Evolutionary conservation across 2,888 invertebrate genomes (phyloP), one percentile per base, ranked within the genome.

Genomic region (Sphaeridia pumilis): DNA sequence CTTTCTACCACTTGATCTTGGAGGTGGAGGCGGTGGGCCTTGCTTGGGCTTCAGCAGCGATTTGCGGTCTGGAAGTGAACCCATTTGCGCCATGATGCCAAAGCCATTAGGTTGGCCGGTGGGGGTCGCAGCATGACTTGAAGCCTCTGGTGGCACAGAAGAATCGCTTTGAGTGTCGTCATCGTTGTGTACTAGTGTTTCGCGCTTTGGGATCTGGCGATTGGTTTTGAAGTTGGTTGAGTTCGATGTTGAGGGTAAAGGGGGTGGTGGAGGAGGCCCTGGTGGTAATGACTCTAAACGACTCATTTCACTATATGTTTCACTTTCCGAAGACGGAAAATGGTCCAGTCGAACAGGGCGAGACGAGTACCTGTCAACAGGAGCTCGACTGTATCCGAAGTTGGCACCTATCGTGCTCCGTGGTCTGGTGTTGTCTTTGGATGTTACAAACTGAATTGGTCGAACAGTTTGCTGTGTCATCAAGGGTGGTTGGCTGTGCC

Each of bases 261-360:
- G 46, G 17, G 49, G 44, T 14, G 49, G 51, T 21, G 41, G 43
- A 17, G 43, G 42, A 20, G 46, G 52, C 20, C 35, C 35, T 4
- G 52, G 51, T 21, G 27, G 46, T 20, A 38, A 27, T 20, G 48
- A 34, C 22, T 31, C 20, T 10, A 51, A 38, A 5, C 55, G 45
- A 43, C 56, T 57, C 52, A 58, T 58, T 44, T 58, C 60, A 43
- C 57, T 59, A 45, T 56, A 57, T 1, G 52, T 56, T n/a, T 61
- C 60, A 46, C 56, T 56, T 20, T 61, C 60, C n/a, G 58, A 59
- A 21, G 58, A 57, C 7, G 60, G 58, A 28, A 59, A 59, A 26
- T 52, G 57, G 34, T 59, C 58, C 43, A 57, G 34, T 2, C 58
- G 34, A n/a, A 50, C 42, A 20, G 51, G 50, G 5, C 38, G 50